Conservation (phyloP, 1,140 invertebrate genomes). For the Plectus sambesii region DNA sequence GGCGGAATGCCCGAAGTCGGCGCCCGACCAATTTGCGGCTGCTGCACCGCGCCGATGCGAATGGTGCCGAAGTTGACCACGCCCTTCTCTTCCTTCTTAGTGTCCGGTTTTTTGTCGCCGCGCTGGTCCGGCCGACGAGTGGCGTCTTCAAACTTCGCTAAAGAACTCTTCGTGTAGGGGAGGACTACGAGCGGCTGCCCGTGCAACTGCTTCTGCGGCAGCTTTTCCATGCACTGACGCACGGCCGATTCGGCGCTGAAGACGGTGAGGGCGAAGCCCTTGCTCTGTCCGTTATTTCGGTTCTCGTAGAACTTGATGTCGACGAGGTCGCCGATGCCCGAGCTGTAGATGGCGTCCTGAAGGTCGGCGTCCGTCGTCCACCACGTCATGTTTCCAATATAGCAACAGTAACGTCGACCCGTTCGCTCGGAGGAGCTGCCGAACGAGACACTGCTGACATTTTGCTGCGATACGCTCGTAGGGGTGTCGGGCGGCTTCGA, state of each 20-base stretch:
- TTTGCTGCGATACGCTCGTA: constrained; percentile 1
- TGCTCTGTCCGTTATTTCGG: constrained; percentile 94
- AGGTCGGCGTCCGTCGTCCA: constrained; percentile 43
- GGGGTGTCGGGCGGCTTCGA: constrained; percentile 18
- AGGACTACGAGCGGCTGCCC: constrained; percentile 87
- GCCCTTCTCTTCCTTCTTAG: constrained; percentile 27
- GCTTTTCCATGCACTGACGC: constrained; percentile 73
- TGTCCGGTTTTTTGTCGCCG: constrained; percentile 6
- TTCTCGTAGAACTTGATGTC: constrained; percentile 99
- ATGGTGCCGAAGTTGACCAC: constrained; percentile 36
- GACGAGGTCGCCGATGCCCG: constrained; percentile 77
- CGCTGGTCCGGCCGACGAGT: constrained; percentile 18
- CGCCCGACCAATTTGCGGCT: constrained; percentile 29
- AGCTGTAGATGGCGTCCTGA: constrained; percentile 22
- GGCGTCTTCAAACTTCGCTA: constrained; percentile 56
- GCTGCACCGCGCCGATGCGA: constrained; percentile 30
- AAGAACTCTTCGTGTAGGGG: constrained; percentile 79
- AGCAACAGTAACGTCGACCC: constrained; percentile 38
- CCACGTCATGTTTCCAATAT: constrained; percentile 44
- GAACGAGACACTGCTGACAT: neutral
- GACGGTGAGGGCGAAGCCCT: constrained; percentile 83
- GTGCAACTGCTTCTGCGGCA: constrained; percentile 75
- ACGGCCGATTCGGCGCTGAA: constrained; percentile 81
- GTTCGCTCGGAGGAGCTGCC: neutral
- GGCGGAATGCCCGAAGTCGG: constrained; percentile 52